Percentiles rank a stretch among this genome's conserved stretches.
Conservation (phyloP, 64 coral and sea anemone species). For the Actinia tenebrosa region DNA sequence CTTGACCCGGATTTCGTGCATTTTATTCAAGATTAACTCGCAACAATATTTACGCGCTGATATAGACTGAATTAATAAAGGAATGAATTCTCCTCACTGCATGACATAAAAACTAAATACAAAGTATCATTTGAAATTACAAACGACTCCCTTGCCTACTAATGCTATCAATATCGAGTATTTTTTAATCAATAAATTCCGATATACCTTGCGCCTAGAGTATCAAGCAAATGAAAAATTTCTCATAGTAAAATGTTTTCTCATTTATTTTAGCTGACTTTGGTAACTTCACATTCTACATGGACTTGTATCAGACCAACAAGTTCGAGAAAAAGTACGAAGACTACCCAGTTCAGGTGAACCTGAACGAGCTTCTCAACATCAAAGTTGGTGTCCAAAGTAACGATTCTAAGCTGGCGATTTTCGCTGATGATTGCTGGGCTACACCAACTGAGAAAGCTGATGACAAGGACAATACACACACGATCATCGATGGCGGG, state of each 20-base stretch:
- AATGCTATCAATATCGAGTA: too few relatives aligned
- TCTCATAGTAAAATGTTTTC: background rate
- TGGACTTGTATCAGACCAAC: conserved; percentile 62
- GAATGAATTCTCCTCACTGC: too few relatives aligned
- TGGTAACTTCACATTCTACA: conserved; percentile 81
- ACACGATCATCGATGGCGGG: conserved; percentile 62
- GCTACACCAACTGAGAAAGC: conserved; percentile 51
- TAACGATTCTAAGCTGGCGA: conserved; percentile 58
- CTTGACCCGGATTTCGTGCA: too few relatives aligned
- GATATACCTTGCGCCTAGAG: too few relatives aligned
- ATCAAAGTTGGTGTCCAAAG: conserved; percentile 37
- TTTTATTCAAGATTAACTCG: too few relatives aligned
- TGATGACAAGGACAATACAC: conserved; percentile 29
- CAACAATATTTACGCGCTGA: too few relatives aligned
- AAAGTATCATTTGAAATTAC: too few relatives aligned
- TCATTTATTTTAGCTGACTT: conserved; percentile 51
- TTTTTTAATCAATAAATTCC: too few relatives aligned
- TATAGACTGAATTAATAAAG: too few relatives aligned
- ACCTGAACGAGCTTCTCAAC: conserved; percentile 42
- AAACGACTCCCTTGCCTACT: too few relatives aligned
- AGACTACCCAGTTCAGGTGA: conserved; percentile 25
- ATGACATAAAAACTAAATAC: too few relatives aligned
- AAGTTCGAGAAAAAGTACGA: conserved; percentile 33
- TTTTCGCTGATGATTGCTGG: conserved; percentile 59
- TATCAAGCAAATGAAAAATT: background rate